These are phyloP conservation scores for Tricholaema leucomelas DNA, from an alignment of 2,113 vertebrate genomes.

Conservation along the genomic window DNA sequence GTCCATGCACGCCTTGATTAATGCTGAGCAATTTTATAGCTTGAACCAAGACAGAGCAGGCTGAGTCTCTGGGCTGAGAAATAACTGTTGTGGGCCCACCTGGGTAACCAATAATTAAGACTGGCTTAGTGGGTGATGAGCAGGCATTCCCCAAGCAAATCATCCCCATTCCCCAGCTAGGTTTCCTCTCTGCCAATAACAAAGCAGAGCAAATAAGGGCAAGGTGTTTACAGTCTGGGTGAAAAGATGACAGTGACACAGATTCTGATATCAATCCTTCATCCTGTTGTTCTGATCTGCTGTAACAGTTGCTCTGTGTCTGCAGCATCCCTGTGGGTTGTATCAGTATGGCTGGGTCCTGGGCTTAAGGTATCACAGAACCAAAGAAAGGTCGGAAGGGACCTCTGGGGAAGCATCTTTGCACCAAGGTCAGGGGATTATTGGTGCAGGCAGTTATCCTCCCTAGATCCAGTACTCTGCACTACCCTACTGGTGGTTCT, in stretches of 20 bases:
- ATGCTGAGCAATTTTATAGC: not conserved
- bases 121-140: not conserved
- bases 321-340: not conserved
- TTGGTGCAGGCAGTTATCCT: no score
- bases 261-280: not conserved
- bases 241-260: not conserved
- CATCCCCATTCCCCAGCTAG: not conserved
- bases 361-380: not conserved
- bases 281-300: not conserved
- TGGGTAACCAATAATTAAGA: not conserved
- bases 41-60: not conserved
- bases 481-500: no score
- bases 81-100: not conserved
- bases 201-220: not conserved
- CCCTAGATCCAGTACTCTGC: no score
- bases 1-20: not conserved
- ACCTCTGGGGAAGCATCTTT: no score
- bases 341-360: not conserved
- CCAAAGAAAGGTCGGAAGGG: no score
- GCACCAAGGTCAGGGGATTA: no score
- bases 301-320: accelerated
- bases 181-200: not conserved
- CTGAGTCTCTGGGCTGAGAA: not conserved
- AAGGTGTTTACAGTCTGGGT: not conserved
- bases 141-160: not conserved